Conservation (phyloP, 2,797 vertebrate genomes). For the Protonibea diacanthus region DNA sequence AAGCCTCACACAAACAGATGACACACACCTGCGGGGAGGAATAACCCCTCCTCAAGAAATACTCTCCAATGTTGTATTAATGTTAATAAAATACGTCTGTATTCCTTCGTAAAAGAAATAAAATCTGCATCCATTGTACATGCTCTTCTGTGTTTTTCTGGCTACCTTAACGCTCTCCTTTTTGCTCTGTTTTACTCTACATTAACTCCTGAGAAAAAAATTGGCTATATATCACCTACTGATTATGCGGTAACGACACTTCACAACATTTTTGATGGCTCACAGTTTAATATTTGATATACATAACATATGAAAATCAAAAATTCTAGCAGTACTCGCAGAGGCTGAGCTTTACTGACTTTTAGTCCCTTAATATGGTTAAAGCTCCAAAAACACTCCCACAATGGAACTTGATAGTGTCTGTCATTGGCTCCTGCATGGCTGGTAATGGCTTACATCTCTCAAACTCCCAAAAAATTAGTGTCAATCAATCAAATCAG, state of each 20-base stretch:
- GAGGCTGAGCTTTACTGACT: neutral
- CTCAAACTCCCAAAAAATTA: neutral
- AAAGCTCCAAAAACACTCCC: neutral
- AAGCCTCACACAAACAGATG: constrained; percentile 15
- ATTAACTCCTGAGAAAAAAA: no score
- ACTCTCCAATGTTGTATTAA: neutral
- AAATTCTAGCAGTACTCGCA: neutral
- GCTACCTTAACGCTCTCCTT: no score
- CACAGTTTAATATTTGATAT: neutral
- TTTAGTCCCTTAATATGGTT: neutral
- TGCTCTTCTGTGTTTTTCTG: neutral
- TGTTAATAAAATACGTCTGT: neutral
- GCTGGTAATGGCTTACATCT: neutral
- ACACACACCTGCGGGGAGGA: neutral
- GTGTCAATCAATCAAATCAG: neutral
- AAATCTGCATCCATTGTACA: neutral
- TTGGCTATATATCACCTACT: neutral
- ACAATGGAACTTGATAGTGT: neutral
- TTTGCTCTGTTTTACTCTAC: no score
- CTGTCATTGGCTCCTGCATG: neutral
- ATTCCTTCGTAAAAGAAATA: neutral
- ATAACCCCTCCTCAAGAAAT: neutral
- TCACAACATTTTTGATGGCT: no score
- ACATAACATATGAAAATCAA: neutral
- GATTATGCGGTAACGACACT: neutral